Evolutionary conservation across 2,888 invertebrate genomes (phyloP).

Genomic region (Gibbula magus): DNA sequence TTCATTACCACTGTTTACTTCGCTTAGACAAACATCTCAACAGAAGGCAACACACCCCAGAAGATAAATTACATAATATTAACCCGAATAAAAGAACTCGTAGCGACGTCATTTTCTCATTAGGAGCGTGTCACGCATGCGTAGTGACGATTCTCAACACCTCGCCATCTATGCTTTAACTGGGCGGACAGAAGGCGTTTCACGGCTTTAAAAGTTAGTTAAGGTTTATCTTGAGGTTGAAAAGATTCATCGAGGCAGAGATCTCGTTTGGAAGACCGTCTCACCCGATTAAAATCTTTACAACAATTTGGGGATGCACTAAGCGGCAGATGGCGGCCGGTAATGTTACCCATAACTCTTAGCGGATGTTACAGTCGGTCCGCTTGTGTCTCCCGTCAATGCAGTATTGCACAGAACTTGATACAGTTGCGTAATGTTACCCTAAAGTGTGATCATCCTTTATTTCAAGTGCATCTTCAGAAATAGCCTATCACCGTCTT

Average conservation of each 20-base stretch:
- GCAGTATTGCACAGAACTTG: background rate
- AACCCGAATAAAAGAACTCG: background rate
- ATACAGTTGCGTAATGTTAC: background rate
- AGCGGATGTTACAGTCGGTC: conserved; percentile 2
- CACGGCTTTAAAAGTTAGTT: background rate
- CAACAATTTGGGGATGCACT: background rate
- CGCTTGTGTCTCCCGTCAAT: background rate
- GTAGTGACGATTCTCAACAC: background rate
- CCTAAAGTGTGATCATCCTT: background rate
- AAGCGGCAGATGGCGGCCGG: conserved; percentile 8
- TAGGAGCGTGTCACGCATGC: background rate
- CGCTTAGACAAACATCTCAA: background rate
- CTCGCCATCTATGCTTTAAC: background rate
- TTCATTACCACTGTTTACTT: conserved; percentile 2
- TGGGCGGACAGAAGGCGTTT: background rate
- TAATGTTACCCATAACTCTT: conserved; percentile 6
- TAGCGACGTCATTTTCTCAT: background rate
- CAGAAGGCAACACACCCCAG: background rate
- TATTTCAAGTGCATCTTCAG: too few species aligned
- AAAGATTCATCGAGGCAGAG: background rate
- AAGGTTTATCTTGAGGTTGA: background rate
- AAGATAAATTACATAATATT: background rate
- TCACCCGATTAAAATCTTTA: conserved; percentile 8
- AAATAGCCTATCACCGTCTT: too few species aligned
- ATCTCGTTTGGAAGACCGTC: background rate